Evolutionary conservation across 2,113 vertebrate species (phyloP), one percentile per base, ranked within the genome.

Genomic region (Hiodon tergisus): DNA sequence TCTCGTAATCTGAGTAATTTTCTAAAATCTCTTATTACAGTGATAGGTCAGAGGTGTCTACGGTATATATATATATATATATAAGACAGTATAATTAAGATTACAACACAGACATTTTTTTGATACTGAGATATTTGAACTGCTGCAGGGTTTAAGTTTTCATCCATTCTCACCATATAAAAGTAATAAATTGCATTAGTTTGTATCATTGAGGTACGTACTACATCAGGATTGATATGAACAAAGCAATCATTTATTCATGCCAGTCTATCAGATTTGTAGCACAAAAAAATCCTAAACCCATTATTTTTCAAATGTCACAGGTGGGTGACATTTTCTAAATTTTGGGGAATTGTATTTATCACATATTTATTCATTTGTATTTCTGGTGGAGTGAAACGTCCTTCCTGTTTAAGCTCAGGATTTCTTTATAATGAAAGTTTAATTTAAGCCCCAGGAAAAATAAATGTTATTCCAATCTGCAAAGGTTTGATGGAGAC

Each of bases 41-140:
- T 31, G 31, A 31, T 31, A 31, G 31, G 31, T 80, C 85, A 87
- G 85, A 83, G 83, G 81, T 83, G 84, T 84, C 84, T 86, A 82
- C 83, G 88, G 84, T 82, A 84, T 82, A 88, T 85, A 88, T 86
- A 83, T 31, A 31, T 31, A 31, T 31, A 31, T 2, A 31, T 31
- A 31, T 31, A 90, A 89, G 89, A 89, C 86, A 89, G 86, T 88
- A 83, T 86, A 88, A 89, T 86, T 86, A 85, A 89, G 91, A 91
- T 90, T 88, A 90, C 83, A 80, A 85, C 79, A 80, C 83, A 88
- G 88, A 91, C 85, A 84, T 85, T 87, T 91, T 89, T 78, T 79
- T 84, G 85, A 81, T 78, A 74, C 87, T 88, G 85, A 89, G 89
- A 90, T 89, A 92, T 92, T 92, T 92, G 86, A 85, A 87, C 87